Conservation (phyloP, 2,888 invertebrate genomes). For the Hanleya hanleyi region DNA sequence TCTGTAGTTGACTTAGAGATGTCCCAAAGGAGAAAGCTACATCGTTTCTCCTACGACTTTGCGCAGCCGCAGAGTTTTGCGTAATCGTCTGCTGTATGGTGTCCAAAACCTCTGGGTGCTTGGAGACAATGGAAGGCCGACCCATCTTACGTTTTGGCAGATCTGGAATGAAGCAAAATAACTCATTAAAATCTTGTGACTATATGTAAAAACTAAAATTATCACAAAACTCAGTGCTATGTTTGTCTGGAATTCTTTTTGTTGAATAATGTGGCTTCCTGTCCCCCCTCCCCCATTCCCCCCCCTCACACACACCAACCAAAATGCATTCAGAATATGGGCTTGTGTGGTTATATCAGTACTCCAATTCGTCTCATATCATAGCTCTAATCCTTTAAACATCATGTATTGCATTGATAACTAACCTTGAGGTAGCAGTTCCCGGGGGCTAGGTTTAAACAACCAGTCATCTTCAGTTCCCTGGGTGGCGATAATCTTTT, state of each 20-base stretch:
- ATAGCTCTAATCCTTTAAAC: too few species aligned
- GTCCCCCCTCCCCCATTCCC: too few species aligned
- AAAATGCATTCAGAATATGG: too few species aligned
- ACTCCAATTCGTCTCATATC: too few species aligned
- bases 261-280: too few species aligned
- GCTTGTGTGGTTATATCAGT: too few species aligned
- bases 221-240: neutral
- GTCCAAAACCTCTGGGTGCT: neutral
- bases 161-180: neutral
- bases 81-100: neutral
- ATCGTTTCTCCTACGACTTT: neutral
- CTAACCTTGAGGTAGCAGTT: neutral
- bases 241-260: neutral
- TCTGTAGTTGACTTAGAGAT: neutral
- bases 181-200: too few species aligned
- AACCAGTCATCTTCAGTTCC: neutral
- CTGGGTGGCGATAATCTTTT: neutral
- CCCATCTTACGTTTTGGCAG: neutral
- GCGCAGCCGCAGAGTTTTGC: too few species aligned
- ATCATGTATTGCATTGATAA: neutral
- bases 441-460: neutral
- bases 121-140: neutral
- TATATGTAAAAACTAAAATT: neutral
- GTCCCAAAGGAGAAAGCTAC: neutral
- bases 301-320: too few species aligned